phyloP scores from a whole-genome alignment of 2,113 vertebrate genomes.

The Malurus elegans region DNA sequence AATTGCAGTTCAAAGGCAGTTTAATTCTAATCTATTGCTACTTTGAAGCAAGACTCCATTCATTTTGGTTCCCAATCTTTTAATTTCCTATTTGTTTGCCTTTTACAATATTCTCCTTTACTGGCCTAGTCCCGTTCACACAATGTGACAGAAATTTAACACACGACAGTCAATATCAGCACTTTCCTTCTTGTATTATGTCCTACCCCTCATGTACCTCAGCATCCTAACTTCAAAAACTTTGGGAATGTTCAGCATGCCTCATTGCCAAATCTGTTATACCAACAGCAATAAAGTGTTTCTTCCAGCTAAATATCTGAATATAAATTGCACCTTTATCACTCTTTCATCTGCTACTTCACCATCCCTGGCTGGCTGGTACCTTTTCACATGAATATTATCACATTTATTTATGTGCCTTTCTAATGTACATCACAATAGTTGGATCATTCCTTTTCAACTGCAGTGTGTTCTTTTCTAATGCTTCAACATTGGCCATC shows the following conservation, averaged over 20 bases:
- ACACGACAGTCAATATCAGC: neutral
- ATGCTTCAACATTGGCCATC: neutral
- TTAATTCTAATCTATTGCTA: neutral
- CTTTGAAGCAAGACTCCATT: neutral
- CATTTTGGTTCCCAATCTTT: neutral
- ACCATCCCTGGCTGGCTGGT: neutral
- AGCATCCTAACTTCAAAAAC: neutral
- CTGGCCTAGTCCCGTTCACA: neutral
- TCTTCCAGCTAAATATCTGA: neutral
- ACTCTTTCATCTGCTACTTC: constrained; percentile 1
- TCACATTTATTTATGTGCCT: constrained; percentile 41
- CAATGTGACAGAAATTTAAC: neutral
- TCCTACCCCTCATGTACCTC: neutral
- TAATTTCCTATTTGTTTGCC: neutral
- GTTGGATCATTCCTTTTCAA: constrained; percentile 49
- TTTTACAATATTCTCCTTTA: neutral
- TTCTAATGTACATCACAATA: constrained; percentile 37
- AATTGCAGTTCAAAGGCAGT: neutral
- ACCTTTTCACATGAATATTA: constrained; percentile 1
- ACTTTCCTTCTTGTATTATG: neutral
- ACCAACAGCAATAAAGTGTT: neutral
- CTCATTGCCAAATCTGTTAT: neutral
- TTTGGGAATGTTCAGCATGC: neutral
- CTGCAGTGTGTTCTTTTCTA: neutral
- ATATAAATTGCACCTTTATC: constrained; percentile 37